Base-by-base conservation (phyloP, 2,888 invertebrate species). In the Altica lythri region DNA sequence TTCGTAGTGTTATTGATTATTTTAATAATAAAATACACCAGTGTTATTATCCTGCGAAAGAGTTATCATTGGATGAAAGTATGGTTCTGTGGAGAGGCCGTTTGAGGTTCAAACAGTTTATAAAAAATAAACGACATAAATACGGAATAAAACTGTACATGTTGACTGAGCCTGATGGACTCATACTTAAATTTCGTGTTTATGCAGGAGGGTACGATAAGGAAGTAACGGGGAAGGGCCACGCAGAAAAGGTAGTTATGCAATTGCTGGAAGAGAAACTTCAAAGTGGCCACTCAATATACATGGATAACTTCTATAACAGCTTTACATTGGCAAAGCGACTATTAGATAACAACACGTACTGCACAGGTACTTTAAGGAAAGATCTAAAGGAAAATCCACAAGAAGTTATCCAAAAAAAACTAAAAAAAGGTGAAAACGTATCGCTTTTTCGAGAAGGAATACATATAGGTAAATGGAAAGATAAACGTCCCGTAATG, bases 61-160 rank as follows among this genome's bases (percentile, higher is more conserved):
- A 65, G 22, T 44, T 65, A 6, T 54, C 59, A 13, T 13, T 64
- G 12, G 61, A 64, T 43, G 65, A 62, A 52, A 59, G 54, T 2
- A 62, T 66, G 62, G 54, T 67, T 6, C 44, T 59, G 27, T 66
- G 60, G 59, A 13, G 72, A 13, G 73, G 72, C 2, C 61, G 70
- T 6, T 46, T 72, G 16, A 48, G 37, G 17, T 68, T 70, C 53
- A 32, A 69, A 3, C 72, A 75, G 57, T 70, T 68, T 29, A 70
- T 72, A 4, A 66, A 69, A 58, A 66, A 67, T 25, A 74, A 73
- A 59, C 40, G 63, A 1, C 70, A 73, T 30, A 74, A 71, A 56
- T 68, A 72, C 60, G 72, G 73, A 1, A 63, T 73, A 1, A 55
- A 47, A 53, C 35, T 75, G 0, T 73, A 75, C 55, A 65, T 70